Conservation (phyloP, 2,113 vertebrate genomes). For the Ceyx margarethae region DNA sequence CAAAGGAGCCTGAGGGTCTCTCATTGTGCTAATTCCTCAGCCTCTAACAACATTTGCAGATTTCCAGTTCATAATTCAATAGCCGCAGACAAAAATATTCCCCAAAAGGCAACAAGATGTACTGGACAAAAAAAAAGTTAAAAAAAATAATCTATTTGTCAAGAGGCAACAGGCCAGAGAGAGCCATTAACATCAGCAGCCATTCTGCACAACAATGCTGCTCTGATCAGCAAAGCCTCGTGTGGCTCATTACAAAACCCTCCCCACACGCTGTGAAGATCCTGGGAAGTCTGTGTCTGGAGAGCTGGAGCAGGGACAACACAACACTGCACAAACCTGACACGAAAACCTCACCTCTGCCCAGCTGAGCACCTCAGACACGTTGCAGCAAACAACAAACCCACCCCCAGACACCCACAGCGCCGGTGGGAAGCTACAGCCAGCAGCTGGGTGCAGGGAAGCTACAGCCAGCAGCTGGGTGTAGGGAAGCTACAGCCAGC, state of each 20-base stretch:
- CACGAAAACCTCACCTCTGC: not conserved
- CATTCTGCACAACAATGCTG: not conserved
- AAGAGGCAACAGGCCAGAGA: not conserved
- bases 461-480: not conserved
- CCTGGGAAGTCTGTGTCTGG: not conserved
- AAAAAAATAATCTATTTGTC: not conserved
- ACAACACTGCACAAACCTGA: not conserved
- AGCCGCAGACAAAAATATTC: not conserved
- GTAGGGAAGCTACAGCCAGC: not conserved
- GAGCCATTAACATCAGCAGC: not conserved
- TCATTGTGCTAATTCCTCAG: not conserved
- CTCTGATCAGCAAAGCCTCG: not conserved
- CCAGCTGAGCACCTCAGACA: not conserved
- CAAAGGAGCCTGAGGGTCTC: not conserved
- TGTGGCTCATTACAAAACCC: not conserved
- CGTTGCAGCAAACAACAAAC: not conserved
- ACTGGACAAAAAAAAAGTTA: not conserved
- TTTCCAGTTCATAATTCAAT: conserved; percentile 23
- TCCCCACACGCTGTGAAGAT: rapidly evolving
- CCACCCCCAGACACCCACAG: not conserved
- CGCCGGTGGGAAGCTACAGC: rapidly evolving
- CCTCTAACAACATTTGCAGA: not conserved
- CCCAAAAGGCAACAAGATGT: not conserved
- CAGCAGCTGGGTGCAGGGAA: not conserved
- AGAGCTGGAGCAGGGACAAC: not conserved